A percentile compares a stretch with the other conserved stretches of the same genome.
Conservation (phyloP, 2,113 vertebrate genomes). For the Rutilus rutilus region DNA sequence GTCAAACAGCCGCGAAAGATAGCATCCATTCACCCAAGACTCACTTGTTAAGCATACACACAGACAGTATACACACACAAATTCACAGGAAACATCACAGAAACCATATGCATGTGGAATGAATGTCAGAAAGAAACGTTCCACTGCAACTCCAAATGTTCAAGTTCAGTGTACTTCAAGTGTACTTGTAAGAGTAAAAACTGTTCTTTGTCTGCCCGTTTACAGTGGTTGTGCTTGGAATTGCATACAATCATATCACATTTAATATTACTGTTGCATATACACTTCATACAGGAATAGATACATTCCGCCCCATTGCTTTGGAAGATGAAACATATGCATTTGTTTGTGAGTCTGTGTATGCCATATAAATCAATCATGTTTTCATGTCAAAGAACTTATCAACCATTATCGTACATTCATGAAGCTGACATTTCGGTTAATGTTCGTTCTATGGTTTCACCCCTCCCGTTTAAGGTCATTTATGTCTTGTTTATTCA, state of each 20-base stretch:
- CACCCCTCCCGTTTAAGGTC: constrained; percentile 28
- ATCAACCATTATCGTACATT: constrained; percentile 28
- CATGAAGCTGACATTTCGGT: constrained; percentile 32
- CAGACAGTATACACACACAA: not conserved
- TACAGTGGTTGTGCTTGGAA: not conserved
- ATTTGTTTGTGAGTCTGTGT: constrained; percentile 25
- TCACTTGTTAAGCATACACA: not conserved
- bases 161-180: not conserved
- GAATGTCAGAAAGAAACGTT: not conserved
- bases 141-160: not conserved
- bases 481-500: constrained; percentile 40
- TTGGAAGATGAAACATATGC: not conserved
- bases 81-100: not conserved
- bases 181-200: not conserved
- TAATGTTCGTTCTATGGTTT: constrained; percentile 45
- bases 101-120: not conserved
- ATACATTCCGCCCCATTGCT: too few species aligned
- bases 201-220: not conserved
- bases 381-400: constrained; percentile 18
- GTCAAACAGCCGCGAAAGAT: constrained; percentile 30
- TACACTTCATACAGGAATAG: too few species aligned
- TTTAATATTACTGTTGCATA: not conserved
- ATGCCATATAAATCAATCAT: constrained; percentile 35
- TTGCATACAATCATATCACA: not conserved
- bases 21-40: not conserved